phyloP scores from a whole-genome alignment of 2,888 invertebrate genomes.

The Hydroisotoma schaefferi region DNA sequence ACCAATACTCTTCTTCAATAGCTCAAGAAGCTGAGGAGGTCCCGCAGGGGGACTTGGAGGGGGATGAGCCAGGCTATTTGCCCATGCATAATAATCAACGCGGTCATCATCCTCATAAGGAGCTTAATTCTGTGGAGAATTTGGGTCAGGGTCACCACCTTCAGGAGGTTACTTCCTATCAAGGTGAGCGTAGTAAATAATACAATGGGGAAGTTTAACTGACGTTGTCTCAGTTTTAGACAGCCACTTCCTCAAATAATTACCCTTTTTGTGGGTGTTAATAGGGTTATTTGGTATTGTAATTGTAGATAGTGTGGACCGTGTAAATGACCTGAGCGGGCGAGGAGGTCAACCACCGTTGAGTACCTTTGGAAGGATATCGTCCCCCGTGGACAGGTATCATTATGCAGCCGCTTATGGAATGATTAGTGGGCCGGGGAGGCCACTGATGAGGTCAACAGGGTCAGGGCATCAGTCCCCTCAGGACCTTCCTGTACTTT shows the following conservation, averaged over 20 bases:
- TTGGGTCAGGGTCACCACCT: slow-evolving; percentile 32
- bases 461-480: neutral
- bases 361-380: slow-evolving; percentile 4
- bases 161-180: neutral
- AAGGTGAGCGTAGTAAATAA: too few species aligned
- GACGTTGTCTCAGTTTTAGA: too few species aligned
- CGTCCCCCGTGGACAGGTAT: slow-evolving; percentile 6
- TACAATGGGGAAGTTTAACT: too few species aligned
- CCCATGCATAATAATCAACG: too few species aligned
- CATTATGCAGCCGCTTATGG: slow-evolving; percentile 2
- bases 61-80: slow-evolving; percentile 23
- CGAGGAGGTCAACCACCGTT: neutral
- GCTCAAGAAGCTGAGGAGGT: slow-evolving; percentile 26
- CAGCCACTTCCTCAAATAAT: too few species aligned
- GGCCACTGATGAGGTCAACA: neutral
- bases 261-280: too few species aligned
- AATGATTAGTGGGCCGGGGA: slow-evolving; percentile 14
- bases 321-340: slow-evolving; percentile 9
- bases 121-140: slow-evolving; percentile 45
- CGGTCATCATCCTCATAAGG: slow-evolving; percentile 31
- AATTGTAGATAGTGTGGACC: too few species aligned
- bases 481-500: slow-evolving; percentile 11
- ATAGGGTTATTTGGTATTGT: too few species aligned
- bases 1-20: slow-evolving; percentile 36
- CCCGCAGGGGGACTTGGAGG: slow-evolving; percentile 16